A percentile compares a stretch with the other conserved stretches of the same genome.
Evolutionary conservation across 2,797 vertebrate genomes (phyloP).

Genomic region (Urosaurus nigricauda): DNA sequence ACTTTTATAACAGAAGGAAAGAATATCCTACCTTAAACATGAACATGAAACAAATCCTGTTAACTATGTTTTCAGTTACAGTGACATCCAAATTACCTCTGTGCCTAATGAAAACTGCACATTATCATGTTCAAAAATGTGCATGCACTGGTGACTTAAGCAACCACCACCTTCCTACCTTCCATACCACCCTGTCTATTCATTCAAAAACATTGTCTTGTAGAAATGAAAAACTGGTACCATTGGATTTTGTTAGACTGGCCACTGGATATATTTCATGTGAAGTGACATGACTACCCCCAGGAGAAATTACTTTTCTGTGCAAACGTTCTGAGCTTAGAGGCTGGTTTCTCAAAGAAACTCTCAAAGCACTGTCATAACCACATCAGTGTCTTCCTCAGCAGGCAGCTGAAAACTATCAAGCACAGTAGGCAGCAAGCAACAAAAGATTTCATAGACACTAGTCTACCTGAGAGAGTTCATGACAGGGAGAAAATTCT

Average conservation of each 20-base stretch:
- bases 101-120: neutral
- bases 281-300: slow-evolving; percentile 48
- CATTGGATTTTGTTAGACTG: slow-evolving; percentile 21
- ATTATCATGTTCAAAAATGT: neutral
- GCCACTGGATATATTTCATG: slow-evolving; percentile 46
- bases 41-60: neutral
- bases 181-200: neutral
- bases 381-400: slow-evolving; percentile 14
- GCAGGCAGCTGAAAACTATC: slow-evolving; percentile 20
- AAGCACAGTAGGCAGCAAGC: slow-evolving; percentile 23
- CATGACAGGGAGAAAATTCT: slow-evolving; percentile 3
- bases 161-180: neutral
- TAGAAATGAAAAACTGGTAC: slow-evolving; percentile 34
- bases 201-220: slow-evolving; percentile 36
- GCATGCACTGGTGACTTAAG: neutral
- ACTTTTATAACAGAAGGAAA: neutral
- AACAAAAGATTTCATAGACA: slow-evolving; percentile 13
- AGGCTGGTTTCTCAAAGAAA: slow-evolving; percentile 17
- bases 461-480: slow-evolving; percentile 1
- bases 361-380: slow-evolving; percentile 48
- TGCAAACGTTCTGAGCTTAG: slow-evolving; percentile 38
- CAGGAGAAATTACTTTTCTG: slow-evolving; percentile 49
- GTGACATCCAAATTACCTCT: neutral
- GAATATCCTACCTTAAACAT: neutral
- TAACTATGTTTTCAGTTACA: neutral